Percentiles rank a stretch among this genome's conserved stretches.
Conservation (phyloP, 2,797 vertebrate species). For the Schizopygopsis malacanthus region DNA sequence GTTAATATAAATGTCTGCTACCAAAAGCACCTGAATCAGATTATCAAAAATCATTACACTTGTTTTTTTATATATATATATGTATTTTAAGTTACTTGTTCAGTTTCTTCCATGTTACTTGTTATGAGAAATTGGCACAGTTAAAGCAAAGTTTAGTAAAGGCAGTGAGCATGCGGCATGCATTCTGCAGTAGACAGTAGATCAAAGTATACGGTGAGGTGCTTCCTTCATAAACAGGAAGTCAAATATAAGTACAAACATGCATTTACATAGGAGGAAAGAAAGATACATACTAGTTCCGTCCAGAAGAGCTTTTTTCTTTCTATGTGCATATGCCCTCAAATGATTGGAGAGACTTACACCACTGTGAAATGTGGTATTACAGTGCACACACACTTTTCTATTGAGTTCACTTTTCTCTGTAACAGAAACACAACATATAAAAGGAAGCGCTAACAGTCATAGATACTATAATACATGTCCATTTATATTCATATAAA, state of each 20-base stretch:
- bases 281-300: conserved; percentile 80
- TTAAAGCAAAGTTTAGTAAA: background rate
- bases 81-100: background rate
- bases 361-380: conserved; percentile 84
- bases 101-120: background rate
- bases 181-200: background rate
- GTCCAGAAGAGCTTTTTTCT: conserved; percentile 87
- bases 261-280: conserved; percentile 20
- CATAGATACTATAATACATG: background rate
- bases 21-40: background rate
- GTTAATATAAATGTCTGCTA: background rate
- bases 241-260: background rate
- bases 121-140: background rate
- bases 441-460: background rate
- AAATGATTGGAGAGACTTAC: conserved; percentile 87
- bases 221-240: background rate
- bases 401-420: conserved; percentile 64
- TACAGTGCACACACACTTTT: conserved; percentile 84
- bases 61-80: background rate
- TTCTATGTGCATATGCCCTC: conserved; percentile 85
- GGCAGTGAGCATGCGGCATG: background rate
- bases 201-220: background rate
- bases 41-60: background rate
- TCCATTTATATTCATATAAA: background rate
- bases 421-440: conserved; percentile 62